Percentiles rank a stretch among this genome's conserved stretches.
These are phyloP conservation scores for Muricea muricata DNA, from an alignment of 92 coral and sea anemone species.

Conservation along the genomic window DNA sequence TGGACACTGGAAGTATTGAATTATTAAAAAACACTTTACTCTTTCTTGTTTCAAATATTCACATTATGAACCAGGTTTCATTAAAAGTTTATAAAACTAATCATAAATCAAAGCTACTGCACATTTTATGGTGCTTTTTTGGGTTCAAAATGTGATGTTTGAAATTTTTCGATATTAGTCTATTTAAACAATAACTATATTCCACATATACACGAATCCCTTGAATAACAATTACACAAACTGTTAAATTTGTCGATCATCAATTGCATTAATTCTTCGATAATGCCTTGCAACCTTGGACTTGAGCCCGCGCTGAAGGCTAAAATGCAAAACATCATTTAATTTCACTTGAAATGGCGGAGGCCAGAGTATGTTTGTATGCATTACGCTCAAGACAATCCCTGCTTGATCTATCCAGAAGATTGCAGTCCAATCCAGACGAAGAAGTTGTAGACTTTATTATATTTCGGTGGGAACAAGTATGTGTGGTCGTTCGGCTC, in stretches of 20 bases:
- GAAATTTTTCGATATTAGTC: neutral
- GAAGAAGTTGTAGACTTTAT: constrained; percentile 42
- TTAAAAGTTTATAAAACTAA: too few relatives aligned
- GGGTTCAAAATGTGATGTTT: neutral
- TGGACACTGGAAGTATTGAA: too few relatives aligned
- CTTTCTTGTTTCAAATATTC: too few relatives aligned
- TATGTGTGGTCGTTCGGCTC: constrained; percentile 33
- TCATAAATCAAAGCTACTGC: too few relatives aligned
- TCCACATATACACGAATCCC: neutral
- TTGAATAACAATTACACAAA: neutral
- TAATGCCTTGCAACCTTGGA: constrained; percentile 32
- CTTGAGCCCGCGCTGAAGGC: neutral
- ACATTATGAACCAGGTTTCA: too few relatives aligned
- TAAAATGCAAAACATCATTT: neutral
- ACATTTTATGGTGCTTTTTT: constrained; percentile 10
- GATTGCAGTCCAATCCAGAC: constrained; percentile 39
- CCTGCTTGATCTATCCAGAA: constrained; percentile 38
- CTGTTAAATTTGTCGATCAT: neutral
- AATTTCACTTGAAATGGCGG: neutral
- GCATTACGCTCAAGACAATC: constrained; percentile 8
- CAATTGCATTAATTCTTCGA: constrained; percentile 17
- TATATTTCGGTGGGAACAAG: constrained; percentile 48
- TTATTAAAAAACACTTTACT: too few relatives aligned
- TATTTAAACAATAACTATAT: neutral
- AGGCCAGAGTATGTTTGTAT: neutral